Evolutionary conservation across 2,113 vertebrate species (phyloP).

Genomic region (Ailuropoda melanoleuca): DNA sequence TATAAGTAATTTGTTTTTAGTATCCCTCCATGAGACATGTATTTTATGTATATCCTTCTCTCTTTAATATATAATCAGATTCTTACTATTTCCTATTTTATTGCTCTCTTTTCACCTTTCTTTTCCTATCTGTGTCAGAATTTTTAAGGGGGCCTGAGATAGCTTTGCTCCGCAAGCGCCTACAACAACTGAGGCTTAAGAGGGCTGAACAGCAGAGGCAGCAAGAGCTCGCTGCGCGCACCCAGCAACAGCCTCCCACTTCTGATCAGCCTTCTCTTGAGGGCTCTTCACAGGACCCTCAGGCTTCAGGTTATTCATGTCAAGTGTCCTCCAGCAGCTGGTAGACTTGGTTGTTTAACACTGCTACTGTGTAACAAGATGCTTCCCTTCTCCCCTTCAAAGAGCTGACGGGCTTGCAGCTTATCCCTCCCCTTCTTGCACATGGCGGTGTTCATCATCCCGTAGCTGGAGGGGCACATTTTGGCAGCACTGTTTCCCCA

Average conservation of each 20-base stretch:
- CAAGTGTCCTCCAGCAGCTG: slow-evolving; percentile 81
- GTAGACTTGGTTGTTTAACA: slow-evolving; percentile 74
- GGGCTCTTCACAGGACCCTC: slow-evolving; percentile 85
- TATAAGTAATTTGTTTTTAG: slow-evolving; percentile 18
- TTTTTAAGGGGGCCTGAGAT: slow-evolving; percentile 92
- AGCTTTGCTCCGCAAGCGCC: slow-evolving; percentile 98
- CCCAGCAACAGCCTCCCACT: slow-evolving; percentile 83
- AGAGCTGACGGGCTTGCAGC: slow-evolving; percentile 76
- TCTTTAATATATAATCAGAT: slow-evolving; percentile 57
- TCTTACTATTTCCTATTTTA: slow-evolving; percentile 58
- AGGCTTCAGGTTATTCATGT: slow-evolving; percentile 89
- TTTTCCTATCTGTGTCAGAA: slow-evolving; percentile 88
- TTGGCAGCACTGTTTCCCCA: not conserved
- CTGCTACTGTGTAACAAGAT: slow-evolving; percentile 80
- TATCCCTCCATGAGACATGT: slow-evolving; percentile 21
- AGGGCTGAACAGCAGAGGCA: slow-evolving; percentile 95
- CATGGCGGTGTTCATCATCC: slow-evolving; percentile 73
- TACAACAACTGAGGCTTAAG: slow-evolving; percentile 95
- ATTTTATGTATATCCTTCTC: slow-evolving; percentile 48
- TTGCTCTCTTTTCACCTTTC: slow-evolving; percentile 66
- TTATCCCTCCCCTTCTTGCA: slow-evolving; percentile 67
- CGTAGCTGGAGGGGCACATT: not conserved
- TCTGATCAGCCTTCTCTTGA: slow-evolving; percentile 83
- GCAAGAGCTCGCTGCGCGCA: slow-evolving; percentile 87
- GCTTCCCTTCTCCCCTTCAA: slow-evolving; percentile 70